Evolutionary conservation across 1,140 invertebrate genomes (phyloP), one percentile per base, ranked within the genome.

Genomic region (Vollenhovia emeryi): DNA sequence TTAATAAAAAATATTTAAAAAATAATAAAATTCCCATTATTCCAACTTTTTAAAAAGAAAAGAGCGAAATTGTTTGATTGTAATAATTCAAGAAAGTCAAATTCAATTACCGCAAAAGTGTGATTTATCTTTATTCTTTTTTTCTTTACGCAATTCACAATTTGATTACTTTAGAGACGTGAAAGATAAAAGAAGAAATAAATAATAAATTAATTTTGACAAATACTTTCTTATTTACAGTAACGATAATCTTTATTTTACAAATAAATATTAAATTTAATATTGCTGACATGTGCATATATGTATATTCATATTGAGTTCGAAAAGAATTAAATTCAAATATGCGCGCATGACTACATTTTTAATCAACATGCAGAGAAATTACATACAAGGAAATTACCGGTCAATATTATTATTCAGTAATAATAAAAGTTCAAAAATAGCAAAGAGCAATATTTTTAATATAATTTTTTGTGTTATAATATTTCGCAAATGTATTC

Each of bases 241-340:
- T n/a, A 40, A 64, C 36, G 11, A 36, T 11, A 62, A 40, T 64
- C 33, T 40, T 64, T 7, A 64, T 30, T 40, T 40, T 21, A 21
- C 7, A 64, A 13, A 21, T 40, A 64, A 64, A 36, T 33, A 36
- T 64, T 64, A 64, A 64, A 64, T 64, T 64, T 64, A 21, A 64
- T 33, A 64, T 64, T n/a, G 18, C 9, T 64, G 1, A 62, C 27
- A 62, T 36, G 15, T n/a, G 33, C 18, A n/a, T n/a, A n/a, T 6
- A 21, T 64, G 40, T 40, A 64, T 64, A 62, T 62, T 62, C 60
- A 62, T 57, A 57, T 64, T 2, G 13, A 62, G 18, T 36, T 62
- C 40, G 9, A 64, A 64, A 40, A 64, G n/a, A 62, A 7, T 64
- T 64, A 36, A 64, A 64, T 64, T 64, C 33, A 64, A 64, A 64